Conservation (phyloP, 64 coral and sea anemone genomes). For the Actinia equina region DNA sequence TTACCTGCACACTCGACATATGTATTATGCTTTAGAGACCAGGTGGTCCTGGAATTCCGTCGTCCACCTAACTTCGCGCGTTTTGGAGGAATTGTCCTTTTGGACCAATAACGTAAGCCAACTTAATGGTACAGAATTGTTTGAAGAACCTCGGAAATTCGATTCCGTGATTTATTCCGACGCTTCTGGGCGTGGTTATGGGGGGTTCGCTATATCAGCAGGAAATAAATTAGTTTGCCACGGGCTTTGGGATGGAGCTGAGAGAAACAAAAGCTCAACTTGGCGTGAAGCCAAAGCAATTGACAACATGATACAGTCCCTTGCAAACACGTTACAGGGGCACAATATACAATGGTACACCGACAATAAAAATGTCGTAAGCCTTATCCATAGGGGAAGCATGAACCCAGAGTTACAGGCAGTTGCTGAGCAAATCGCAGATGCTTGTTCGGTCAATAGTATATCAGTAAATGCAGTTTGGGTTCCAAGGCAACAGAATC, state of each 20-base stretch:
- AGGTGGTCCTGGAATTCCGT: not conserved
- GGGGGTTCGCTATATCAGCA: no score
- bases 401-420: slow-evolving; percentile 1
- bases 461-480: slow-evolving; percentile 22
- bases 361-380: slow-evolving; percentile 37
- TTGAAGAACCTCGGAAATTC: no score
- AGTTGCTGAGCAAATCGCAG: not conserved
- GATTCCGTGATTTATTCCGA: no score
- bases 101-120: slow-evolving; percentile 27
- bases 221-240: no score
- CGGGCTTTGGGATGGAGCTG: no score
- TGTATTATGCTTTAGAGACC: no score
- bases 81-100: slow-evolving; percentile 19
- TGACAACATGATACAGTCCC: no score
- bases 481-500: slow-evolving; percentile 31
- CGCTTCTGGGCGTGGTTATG: no score
- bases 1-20: no score
- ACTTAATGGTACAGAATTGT: not conserved
- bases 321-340: not conserved
- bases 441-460: slow-evolving; percentile 18
- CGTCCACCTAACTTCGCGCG: not conserved
- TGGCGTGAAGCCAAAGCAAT: no score
- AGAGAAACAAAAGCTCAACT: no score
- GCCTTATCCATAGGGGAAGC: slow-evolving; percentile 33
- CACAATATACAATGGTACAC: slow-evolving; percentile 47